Percentiles rank a stretch among this genome's conserved stretches.
Evolutionary conservation across 2,888 invertebrate genomes (phyloP).

Genomic region (Ischnura elegans): DNA sequence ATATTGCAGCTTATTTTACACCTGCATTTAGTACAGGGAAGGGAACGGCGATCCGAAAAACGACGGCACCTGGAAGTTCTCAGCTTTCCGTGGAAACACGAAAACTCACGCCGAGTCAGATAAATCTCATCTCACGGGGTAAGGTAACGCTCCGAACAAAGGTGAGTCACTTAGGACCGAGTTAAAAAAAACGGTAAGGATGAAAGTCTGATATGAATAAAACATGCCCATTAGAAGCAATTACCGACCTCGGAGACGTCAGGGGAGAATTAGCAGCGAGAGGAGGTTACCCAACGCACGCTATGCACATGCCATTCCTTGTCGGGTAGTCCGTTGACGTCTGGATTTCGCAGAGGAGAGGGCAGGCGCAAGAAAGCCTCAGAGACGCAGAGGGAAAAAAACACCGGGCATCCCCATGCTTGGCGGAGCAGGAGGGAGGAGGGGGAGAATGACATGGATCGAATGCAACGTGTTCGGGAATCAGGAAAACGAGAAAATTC

Average conservation of each 20-base stretch:
- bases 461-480: background rate
- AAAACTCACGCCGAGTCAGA: background rate
- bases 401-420: background rate
- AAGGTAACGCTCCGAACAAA: background rate
- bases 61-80: background rate
- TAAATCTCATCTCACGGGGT: background rate
- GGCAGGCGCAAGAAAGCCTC: background rate
- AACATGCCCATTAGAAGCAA: conserved; percentile 26
- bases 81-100: background rate
- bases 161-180: conserved; percentile 16
- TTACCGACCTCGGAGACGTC: conserved; percentile 1
- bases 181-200: background rate
- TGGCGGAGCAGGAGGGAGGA: background rate
- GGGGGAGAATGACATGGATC: background rate
- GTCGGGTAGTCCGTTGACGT: conserved; percentile 7
- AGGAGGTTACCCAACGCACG: conserved; percentile 11
- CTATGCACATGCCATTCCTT: conserved; percentile 26
- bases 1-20: background rate
- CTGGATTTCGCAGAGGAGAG: background rate
- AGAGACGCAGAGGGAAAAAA: background rate
- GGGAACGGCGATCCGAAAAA: background rate
- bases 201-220: conserved; percentile 21
- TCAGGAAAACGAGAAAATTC: conserved; percentile 22
- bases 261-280: background rate
- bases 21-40: background rate